Conservation (phyloP, 2,113 vertebrate genomes). For the Anarrhichthys ocellatus region DNA sequence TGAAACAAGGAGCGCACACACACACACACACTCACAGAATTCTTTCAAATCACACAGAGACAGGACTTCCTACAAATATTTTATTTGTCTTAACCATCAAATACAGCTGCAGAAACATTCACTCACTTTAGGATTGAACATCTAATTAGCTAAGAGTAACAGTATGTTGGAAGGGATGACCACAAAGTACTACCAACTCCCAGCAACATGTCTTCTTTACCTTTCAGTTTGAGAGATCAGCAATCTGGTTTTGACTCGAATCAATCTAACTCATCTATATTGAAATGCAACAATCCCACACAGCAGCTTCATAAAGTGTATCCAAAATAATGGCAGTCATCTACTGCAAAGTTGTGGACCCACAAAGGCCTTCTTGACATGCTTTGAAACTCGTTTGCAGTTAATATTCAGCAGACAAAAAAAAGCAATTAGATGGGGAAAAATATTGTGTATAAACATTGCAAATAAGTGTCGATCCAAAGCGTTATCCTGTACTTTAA, state of each 20-base stretch:
- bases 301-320: background rate
- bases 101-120: conserved; percentile 45
- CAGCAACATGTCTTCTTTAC: too few species aligned
- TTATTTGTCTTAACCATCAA: conserved; percentile 55
- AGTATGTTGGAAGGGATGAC: background rate
- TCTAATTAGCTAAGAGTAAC: background rate
- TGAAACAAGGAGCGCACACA: too few species aligned
- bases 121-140: background rate
- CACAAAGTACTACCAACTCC: background rate
- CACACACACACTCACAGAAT: background rate
- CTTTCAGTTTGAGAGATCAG: background rate
- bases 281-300: background rate
- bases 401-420: background rate
- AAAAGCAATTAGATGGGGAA: background rate
- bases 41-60: conserved; percentile 22
- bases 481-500: background rate
- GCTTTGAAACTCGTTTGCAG: background rate
- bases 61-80: conserved; percentile 29
- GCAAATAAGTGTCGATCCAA: background rate
- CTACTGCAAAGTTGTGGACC: background rate
- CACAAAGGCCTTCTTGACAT: background rate
- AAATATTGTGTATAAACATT: background rate
- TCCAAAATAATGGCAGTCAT: background rate
- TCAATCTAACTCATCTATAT: background rate
- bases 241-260: background rate